Percentiles rank a stretch among this genome's conserved stretches.
phyloP scores from a whole-genome alignment of 1,140 invertebrate genomes.

The Asobara japonica region DNA sequence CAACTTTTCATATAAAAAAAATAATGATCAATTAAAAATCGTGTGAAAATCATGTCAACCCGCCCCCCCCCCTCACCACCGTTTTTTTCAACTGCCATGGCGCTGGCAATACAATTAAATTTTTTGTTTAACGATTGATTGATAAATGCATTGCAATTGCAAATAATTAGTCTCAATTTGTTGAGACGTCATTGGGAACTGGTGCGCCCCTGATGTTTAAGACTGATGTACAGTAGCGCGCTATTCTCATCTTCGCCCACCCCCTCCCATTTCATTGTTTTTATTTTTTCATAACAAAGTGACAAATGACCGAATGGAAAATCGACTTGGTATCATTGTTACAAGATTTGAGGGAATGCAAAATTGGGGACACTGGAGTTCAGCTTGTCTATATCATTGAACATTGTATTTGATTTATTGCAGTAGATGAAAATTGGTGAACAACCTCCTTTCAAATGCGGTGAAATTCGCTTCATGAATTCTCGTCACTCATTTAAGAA shows the following conservation, averaged over 20 bases:
- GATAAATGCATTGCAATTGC: slow-evolving; percentile 22
- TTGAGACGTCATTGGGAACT: slow-evolving; percentile 48
- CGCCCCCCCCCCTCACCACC: slow-evolving; percentile 41
- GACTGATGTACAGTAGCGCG: slow-evolving; percentile 68
- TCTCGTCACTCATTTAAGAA: too few relatives aligned
- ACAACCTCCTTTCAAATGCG: too few relatives aligned
- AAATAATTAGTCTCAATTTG: slow-evolving; percentile 18
- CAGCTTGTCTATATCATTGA: too few relatives aligned
- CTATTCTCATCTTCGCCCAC: slow-evolving; percentile 53
- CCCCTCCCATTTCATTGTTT: slow-evolving; percentile 8
- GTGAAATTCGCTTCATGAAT: too few relatives aligned
- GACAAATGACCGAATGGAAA: not conserved
- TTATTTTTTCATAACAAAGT: not conserved
- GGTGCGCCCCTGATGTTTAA: slow-evolving; percentile 67
- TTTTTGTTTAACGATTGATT: slow-evolving; percentile 31
- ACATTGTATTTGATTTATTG: too few relatives aligned
- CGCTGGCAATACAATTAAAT: slow-evolving; percentile 53
- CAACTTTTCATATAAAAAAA: slow-evolving; percentile 23
- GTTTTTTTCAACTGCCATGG: slow-evolving; percentile 61
- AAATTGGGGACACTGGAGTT: too few relatives aligned
- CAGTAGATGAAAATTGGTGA: too few relatives aligned
- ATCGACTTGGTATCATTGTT: not conserved
- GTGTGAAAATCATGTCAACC: slow-evolving; percentile 9
- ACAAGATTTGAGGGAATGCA: not conserved
- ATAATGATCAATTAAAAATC: not conserved